Evolutionary conservation across 92 coral and sea anemone species (phyloP), one percentile per base, ranked within the genome.

Genomic region (Bergia sp.): DNA sequence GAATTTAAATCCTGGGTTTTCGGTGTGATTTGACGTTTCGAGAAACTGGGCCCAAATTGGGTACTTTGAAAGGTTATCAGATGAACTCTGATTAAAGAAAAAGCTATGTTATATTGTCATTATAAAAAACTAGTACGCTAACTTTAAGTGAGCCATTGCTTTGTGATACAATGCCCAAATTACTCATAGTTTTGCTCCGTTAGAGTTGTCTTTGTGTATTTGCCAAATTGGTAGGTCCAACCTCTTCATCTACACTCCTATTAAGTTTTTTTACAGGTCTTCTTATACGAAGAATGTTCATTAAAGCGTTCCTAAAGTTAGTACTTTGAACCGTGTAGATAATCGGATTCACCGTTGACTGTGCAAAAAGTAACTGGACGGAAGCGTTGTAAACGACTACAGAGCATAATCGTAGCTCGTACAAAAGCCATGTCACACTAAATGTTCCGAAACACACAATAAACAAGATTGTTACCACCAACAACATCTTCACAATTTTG

Each of bases 281-380:
- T 47, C 57, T 43, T 42, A 45, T 36, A 8, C 67, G 64, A 18
- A 89, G 47, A 12, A 80, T 83, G 12, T 21, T 21, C 44, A 42
- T 44, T 44, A 89, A 38, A 82, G 88, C 91, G 23, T 43, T 42
- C 39, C 91, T 75, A 82, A 73, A 89, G 61, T 89, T 89, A 0
- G 91, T 89, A 58, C 91, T 89, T 36, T 89, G 91, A 58, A 53
- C 85, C 4, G 82, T 80, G 65, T 89, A 89, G 6, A 89, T 89
- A 5, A 89, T 15, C 5, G 91, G 91, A 50, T 89, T 89, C 5
- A 89, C 41, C 11, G 83, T 82, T 7, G 91, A 89, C 84, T 89
- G 91, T 37, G 73, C 64, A 29, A 13, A 89, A 5, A 89, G 55
- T 42, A 86, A 76, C 37, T 82, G 91, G 2, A 82, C 91, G 16